phyloP scores from a whole-genome alignment of 2,113 vertebrate species.

The Plestiodon gilberti region DNA sequence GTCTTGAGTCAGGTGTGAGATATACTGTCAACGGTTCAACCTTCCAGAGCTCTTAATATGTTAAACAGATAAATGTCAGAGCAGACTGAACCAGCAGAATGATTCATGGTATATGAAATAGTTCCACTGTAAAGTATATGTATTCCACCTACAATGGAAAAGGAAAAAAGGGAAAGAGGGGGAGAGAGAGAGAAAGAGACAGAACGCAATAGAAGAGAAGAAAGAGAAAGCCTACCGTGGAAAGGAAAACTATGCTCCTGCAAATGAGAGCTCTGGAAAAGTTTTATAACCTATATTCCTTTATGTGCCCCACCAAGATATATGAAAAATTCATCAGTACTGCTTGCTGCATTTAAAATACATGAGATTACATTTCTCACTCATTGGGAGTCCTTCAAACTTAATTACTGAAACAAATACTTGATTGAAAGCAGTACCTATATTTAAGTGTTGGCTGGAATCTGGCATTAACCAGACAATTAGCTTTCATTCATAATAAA shows the following conservation, averaged over 20 bases:
- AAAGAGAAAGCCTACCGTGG: background rate
- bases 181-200: background rate
- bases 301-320: background rate
- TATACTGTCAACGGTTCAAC: background rate
- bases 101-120: background rate
- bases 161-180: background rate
- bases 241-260: background rate
- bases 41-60: background rate
- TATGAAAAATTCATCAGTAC: conserved; percentile 14
- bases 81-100: background rate
- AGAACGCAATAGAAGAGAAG: background rate
- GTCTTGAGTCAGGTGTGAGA: background rate
- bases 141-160: background rate
- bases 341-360: conserved; percentile 25
- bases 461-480: conserved; percentile 26
- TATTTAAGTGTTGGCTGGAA: conserved; percentile 12
- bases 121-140: background rate
- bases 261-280: background rate
- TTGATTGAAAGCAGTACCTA: conserved; percentile 11
- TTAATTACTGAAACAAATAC: conserved; percentile 33
- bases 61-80: conserved; percentile 8
- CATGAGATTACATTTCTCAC: conserved; percentile 23
- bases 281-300: background rate
- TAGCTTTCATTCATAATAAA: conserved; percentile 41
- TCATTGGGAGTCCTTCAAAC: conserved; percentile 1